Evolutionary conservation across 2,113 vertebrate species (phyloP).

Genomic region (Dromas ardeola): DNA sequence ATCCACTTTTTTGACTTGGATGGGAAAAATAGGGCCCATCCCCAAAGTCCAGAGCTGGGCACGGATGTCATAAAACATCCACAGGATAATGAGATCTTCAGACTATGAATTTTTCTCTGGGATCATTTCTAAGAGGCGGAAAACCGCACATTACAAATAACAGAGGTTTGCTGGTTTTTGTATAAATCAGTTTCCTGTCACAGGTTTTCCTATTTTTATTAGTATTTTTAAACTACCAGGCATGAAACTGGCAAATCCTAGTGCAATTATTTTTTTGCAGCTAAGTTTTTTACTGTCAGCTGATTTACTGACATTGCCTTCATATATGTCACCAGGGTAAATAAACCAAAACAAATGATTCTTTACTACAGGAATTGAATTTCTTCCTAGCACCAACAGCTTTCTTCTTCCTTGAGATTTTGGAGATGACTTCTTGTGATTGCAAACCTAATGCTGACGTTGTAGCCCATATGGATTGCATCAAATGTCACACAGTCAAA

Average conservation of each 20-base stretch:
- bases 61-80: not conserved
- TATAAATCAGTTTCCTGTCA: not conserved
- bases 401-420: not conserved
- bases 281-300: not conserved
- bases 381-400: not conserved
- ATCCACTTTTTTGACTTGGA: not conserved
- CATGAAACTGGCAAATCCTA: not conserved
- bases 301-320: slow-evolving; percentile 30
- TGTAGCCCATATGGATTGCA: not conserved
- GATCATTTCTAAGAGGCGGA: not conserved
- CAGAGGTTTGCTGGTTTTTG: not conserved
- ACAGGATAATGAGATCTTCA: not conserved
- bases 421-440: not conserved
- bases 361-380: slow-evolving; percentile 6
- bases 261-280: not conserved
- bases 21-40: not conserved
- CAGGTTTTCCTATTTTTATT: not conserved
- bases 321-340: not conserved
- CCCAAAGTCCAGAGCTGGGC: not conserved
- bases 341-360: slow-evolving; percentile 20
- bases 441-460: not conserved
- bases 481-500: not conserved
- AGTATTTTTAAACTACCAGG: slow-evolving; percentile 22
- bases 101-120: not conserved
- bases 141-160: not conserved